phyloP scores from a whole-genome alignment of 2,888 invertebrate genomes.

The Corbicula japonica region DNA sequence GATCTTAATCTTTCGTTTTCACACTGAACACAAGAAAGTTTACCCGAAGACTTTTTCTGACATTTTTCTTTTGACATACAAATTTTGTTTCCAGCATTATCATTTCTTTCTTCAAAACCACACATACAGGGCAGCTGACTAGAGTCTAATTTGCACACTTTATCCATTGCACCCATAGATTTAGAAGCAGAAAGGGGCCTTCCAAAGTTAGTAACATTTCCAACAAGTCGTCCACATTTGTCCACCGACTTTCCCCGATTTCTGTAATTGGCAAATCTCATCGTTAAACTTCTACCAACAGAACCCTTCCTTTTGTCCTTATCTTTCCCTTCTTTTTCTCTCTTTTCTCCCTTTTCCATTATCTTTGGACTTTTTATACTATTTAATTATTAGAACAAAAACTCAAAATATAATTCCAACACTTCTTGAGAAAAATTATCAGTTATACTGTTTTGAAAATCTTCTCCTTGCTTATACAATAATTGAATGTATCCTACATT shows the following conservation, averaged over 20 bases:
- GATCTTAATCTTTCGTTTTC: constrained; percentile 31
- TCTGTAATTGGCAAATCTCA: constrained; percentile 48
- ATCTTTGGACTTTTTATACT: background rate
- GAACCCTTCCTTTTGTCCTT: constrained; percentile 40
- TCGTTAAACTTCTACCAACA: constrained; percentile 57
- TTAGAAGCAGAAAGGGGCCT: constrained; percentile 33
- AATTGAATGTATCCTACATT: no score
- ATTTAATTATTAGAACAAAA: background rate
- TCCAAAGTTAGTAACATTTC: constrained; percentile 7
- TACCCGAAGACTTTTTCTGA: constrained; percentile 19
- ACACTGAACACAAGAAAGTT: constrained; percentile 32
- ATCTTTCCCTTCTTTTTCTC: constrained; percentile 1
- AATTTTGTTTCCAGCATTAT: background rate
- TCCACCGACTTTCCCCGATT: constrained; percentile 54
- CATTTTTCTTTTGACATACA: constrained; percentile 10
- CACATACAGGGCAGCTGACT: constrained; percentile 5
- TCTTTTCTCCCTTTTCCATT: constrained; percentile 5
- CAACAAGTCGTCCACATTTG: constrained; percentile 41
- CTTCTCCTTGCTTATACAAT: no score
- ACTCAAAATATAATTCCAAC: no score
- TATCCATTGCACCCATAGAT: constrained; percentile 45
- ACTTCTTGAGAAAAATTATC: no score
- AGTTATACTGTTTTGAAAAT: no score
- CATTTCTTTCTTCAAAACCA: background rate
- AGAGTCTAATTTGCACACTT: background rate